phyloP scores from a whole-genome alignment of 30 jellyfish, hydroid and myxozoan species.

The Nemopilema nomurai region DNA sequence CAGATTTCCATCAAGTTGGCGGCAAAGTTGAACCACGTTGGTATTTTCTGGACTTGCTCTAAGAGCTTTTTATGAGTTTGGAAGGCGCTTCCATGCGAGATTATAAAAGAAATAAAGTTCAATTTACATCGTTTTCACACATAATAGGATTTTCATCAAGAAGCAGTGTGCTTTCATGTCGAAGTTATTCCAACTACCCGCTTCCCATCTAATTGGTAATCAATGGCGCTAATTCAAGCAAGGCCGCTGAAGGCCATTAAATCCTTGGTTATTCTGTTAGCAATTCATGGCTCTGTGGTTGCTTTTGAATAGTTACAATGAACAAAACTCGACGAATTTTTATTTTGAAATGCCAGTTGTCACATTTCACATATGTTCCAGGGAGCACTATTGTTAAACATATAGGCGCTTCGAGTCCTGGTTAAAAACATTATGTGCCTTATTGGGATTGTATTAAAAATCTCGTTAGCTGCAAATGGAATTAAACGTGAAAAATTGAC shows the following conservation, averaged over 20 bases:
- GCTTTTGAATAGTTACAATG: neutral
- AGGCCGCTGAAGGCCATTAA: neutral
- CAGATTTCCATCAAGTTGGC: neutral
- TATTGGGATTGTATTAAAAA: no score
- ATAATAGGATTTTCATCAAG: constrained; percentile 29
- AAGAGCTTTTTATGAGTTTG: neutral
- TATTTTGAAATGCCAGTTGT: neutral
- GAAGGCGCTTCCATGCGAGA: neutral
- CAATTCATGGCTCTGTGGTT: neutral
- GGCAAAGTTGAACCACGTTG: neutral
- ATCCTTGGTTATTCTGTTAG: neutral
- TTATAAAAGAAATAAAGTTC: neutral
- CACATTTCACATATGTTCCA: neutral
- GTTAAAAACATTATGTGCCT: neutral
- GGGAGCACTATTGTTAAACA: neutral
- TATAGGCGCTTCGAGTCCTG: neutral
- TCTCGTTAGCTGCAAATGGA: neutral
- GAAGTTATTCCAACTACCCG: neutral
- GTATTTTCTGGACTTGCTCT: neutral
- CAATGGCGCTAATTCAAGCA: neutral
- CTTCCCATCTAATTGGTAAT: neutral
- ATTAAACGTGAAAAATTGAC: neutral
- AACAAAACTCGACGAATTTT: neutral
- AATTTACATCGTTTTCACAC: constrained; percentile 33
- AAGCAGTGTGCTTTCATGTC: neutral